Base-by-base conservation (phyloP, 2,113 vertebrate genomes). In the Epinephelus lanceolatus region DNA sequence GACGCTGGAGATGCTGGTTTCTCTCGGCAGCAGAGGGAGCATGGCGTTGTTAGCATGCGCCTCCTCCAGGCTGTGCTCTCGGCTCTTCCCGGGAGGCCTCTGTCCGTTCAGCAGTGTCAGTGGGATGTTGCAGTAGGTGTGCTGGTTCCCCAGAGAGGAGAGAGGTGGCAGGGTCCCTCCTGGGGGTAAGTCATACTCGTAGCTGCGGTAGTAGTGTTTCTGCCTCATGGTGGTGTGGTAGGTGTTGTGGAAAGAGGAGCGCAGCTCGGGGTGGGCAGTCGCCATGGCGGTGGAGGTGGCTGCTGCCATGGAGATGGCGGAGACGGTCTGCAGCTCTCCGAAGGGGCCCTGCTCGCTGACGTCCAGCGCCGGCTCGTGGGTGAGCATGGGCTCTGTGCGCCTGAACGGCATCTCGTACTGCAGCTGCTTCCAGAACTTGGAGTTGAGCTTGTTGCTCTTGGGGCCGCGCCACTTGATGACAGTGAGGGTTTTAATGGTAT, bases 101-200 rank as follows among this genome's bases (percentile, higher is more conserved):
- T 99, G 98, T 80, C 98, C 98, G 0, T 99, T 99, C 93, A 99
- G 98, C 88, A 99, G 97, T 92, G 98, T 99, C 91, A 99, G 98
- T 67, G 98, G 98, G 97, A 99, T 99, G 97, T 99, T 99, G 96
- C 98, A 99, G 96, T 99, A 99, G 96, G 98, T 99, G 96, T 99
- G 98, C 96, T 99, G 98, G 96, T 97, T 97, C 91, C 97, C 98
- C 95, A 99, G 96, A 86, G 98, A 97, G 90, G 97, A 97, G 86
- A 99, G 96, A 2, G 95, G 90, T 12, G 98, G 98, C 95, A 99
- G 96, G 94, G 97, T 98, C 90, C 97, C 97, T 0, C 97, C 95
- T 19, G 97, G 96, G 93, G 98, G 97, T 93, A 99, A 93, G 85
- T 99, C 98, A 13, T 97, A 99, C 88, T 99, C 98, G 25, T 99